Conservation (phyloP, 2,113 vertebrate species). For the Gallinago media region DNA sequence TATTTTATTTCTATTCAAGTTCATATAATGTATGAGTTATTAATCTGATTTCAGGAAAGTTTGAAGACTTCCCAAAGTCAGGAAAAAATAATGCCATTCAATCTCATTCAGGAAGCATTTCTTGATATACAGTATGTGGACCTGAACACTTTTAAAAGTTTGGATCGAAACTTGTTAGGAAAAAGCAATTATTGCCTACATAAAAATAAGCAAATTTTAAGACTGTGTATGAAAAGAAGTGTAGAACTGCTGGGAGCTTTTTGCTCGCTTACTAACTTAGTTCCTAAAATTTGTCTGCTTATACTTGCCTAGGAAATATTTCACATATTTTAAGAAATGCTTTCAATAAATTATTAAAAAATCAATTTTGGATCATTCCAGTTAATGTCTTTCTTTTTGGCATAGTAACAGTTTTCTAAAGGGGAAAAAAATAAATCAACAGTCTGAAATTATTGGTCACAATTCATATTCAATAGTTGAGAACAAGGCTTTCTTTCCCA, state of each 20-base stretch:
- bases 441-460: background rate
- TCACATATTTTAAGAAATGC: background rate
- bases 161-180: background rate
- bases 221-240: background rate
- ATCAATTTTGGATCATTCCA: background rate
- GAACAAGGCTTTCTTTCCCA: background rate
- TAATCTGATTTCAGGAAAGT: background rate
- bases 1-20: background rate
- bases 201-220: background rate
- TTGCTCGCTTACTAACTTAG: background rate
- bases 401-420: background rate
- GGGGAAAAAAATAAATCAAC: background rate
- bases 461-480: background rate
- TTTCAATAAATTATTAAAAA: background rate
- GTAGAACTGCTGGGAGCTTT: background rate
- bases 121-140: background rate
- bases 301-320: background rate
- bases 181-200: background rate
- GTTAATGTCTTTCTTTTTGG: background rate
- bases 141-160: background rate
- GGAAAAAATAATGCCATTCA: background rate
- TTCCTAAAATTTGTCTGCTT: background rate
- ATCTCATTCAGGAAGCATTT: background rate
- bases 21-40: background rate
- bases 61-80: background rate